These are phyloP conservation scores for Aythya fuligula DNA, from an alignment of 2,797 vertebrate genomes.

Conservation along the genomic window DNA sequence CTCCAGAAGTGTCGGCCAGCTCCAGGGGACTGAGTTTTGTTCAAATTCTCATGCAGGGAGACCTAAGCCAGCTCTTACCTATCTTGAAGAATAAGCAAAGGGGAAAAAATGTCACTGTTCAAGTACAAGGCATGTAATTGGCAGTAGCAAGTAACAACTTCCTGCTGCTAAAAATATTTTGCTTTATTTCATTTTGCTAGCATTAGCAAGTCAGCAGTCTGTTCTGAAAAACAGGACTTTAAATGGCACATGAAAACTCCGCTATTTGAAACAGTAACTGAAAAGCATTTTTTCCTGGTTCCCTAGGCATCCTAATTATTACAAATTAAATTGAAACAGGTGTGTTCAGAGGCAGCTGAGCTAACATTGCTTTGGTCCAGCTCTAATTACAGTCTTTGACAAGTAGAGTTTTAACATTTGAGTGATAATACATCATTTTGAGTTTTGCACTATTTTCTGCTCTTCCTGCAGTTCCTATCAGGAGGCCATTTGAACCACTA, in stretches of 20 bases:
- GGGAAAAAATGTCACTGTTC: conserved; percentile 49
- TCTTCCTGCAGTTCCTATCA: not conserved
- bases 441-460: not conserved
- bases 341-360: conserved; percentile 43
- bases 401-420: not conserved
- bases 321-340: conserved; percentile 63
- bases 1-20: conserved; percentile 14
- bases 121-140: conserved; percentile 67
- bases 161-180: conserved; percentile 73
- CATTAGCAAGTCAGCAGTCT: conserved; percentile 69
- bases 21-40: conserved; percentile 21
- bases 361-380: conserved; percentile 40
- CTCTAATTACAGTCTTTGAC: conserved; percentile 12
- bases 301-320: conserved; percentile 55
- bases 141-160: conserved; percentile 73
- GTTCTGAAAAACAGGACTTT: conserved; percentile 59
- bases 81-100: conserved; percentile 55
- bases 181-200: conserved; percentile 67
- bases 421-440: not conserved
- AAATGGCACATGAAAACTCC: conserved; percentile 65
- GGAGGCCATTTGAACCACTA: not conserved
- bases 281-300: conserved; percentile 35
- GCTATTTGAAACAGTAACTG: conserved; percentile 52
- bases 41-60: not conserved
- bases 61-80: conserved; percentile 59